phyloP scores from a whole-genome alignment of 2,797 vertebrate species.

The Thalassophryne amazonica region DNA sequence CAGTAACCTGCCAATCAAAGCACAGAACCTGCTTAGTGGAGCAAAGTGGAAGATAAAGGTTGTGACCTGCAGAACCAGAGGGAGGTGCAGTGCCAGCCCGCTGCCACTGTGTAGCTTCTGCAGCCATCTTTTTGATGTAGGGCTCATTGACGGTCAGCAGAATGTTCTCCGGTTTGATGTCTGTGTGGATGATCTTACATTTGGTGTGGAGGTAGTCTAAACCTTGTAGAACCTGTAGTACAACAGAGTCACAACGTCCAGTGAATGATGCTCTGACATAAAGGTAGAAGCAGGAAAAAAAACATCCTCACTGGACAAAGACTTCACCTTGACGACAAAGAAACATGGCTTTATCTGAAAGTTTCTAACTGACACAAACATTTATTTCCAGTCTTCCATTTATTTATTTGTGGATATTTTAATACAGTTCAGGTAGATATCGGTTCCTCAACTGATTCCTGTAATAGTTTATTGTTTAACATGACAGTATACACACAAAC shows the following conservation, averaged over 20 bases:
- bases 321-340: too few relatives aligned
- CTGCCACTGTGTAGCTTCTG: slow-evolving; percentile 96
- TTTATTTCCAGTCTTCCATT: too few relatives aligned
- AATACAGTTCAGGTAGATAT: too few relatives aligned
- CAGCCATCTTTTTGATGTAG: slow-evolving; percentile 92
- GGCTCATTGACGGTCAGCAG: slow-evolving; percentile 91
- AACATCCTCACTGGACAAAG: too few relatives aligned
- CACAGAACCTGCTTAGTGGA: not conserved
- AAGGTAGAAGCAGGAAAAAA: too few relatives aligned
- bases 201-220: slow-evolving; percentile 95
- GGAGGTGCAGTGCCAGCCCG: slow-evolving; percentile 89
- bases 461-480: too few relatives aligned
- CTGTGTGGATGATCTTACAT: slow-evolving; percentile 97
- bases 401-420: too few relatives aligned
- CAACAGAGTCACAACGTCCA: not conserved
- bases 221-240: slow-evolving; percentile 89
- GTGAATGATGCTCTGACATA: not conserved
- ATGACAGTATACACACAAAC: too few relatives aligned
- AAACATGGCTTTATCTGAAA: too few relatives aligned
- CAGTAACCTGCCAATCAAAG: slow-evolving; percentile 22
- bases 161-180: slow-evolving; percentile 98
- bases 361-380: too few relatives aligned
- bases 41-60: slow-evolving; percentile 9
- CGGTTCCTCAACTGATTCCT: too few relatives aligned
- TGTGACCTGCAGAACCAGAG: slow-evolving; percentile 92